Evolutionary conservation across 2,888 invertebrate species (phyloP).

Genomic region (Lycocerus yunnanus): DNA sequence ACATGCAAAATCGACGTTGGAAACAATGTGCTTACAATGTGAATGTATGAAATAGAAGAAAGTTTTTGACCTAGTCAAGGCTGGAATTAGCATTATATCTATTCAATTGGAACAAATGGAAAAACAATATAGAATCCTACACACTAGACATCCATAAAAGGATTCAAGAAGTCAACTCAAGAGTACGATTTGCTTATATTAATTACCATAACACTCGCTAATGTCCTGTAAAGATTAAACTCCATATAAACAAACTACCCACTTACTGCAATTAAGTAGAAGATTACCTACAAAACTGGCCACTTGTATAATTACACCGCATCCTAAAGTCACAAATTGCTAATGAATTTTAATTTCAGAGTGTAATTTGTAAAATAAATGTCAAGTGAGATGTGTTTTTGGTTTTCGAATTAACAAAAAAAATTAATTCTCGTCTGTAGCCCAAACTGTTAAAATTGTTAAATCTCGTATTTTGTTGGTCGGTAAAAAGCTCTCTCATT

Average conservation of each 20-base stretch:
- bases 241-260: slow-evolving; percentile 16
- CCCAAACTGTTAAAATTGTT: neutral
- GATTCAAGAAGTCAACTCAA: neutral
- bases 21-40: no score
- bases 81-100: neutral
- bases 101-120: neutral
- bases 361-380: slow-evolving; percentile 12
- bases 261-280: slow-evolving; percentile 16
- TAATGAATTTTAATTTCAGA: slow-evolving; percentile 14
- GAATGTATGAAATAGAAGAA: neutral
- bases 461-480: neutral
- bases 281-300: slow-evolving; percentile 21
- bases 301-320: slow-evolving; percentile 19
- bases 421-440: neutral
- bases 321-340: slow-evolving; percentile 20
- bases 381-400: neutral
- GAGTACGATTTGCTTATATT: slow-evolving; percentile 6
- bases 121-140: neutral
- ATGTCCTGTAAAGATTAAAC: slow-evolving; percentile 17
- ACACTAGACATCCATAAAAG: neutral
- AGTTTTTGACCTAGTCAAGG: neutral
- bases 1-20: neutral
- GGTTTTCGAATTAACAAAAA: neutral
- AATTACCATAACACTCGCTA: slow-evolving; percentile 11
- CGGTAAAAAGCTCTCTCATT: neutral